Evolutionary conservation across 2,113 vertebrate genomes (phyloP).

Genomic region (Riparia riparia): DNA sequence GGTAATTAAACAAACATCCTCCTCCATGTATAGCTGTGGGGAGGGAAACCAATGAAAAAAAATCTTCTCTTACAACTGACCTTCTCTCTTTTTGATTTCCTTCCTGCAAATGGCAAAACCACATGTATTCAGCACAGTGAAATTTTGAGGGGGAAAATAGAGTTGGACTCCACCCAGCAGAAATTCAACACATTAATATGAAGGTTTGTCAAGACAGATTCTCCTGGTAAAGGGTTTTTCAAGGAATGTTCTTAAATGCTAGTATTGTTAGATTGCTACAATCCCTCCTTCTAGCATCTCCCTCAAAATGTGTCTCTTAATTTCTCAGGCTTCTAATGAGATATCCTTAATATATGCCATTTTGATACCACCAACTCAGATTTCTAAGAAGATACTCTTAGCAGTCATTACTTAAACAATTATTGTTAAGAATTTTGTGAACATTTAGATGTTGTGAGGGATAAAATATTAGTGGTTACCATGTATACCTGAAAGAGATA

Average conservation of each 20-base stretch:
- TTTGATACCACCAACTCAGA: background rate
- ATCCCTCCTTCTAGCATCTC: background rate
- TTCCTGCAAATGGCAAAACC: background rate
- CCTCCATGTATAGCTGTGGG: background rate
- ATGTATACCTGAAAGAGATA: background rate
- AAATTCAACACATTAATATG: background rate
- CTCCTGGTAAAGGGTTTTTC: background rate
- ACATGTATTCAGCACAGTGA: background rate
- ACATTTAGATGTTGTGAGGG: background rate
- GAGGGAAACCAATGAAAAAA: background rate
- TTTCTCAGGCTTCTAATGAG: background rate
- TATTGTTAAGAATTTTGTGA: background rate
- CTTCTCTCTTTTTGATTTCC: background rate
- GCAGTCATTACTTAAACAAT: background rate
- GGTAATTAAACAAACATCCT: conserved; percentile 53
- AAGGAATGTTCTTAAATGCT: background rate
- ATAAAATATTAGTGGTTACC: background rate
- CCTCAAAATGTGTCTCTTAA: background rate
- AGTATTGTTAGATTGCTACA: background rate
- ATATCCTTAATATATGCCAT: background rate
- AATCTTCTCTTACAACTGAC: background rate
- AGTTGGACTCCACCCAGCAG: background rate
- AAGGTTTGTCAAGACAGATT: background rate
- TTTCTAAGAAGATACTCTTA: background rate
- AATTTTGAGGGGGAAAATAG: background rate